Evolutionary conservation across 2,797 vertebrate genomes (phyloP).

Genomic region (Triplophysa bombifrons): DNA sequence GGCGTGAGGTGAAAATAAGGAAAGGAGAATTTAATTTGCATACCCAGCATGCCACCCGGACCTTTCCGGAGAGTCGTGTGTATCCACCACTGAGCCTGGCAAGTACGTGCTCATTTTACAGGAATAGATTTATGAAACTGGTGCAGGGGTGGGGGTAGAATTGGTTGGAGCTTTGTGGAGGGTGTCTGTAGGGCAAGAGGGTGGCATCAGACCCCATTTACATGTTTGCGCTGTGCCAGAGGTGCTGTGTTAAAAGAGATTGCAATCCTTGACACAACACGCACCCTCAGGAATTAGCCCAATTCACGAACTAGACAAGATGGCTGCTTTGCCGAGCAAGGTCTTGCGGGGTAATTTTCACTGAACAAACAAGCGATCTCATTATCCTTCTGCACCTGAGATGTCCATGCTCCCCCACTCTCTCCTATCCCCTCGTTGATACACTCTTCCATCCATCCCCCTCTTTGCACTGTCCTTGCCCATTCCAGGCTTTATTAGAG

Average conservation of each 20-base stretch:
- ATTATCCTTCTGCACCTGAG: constrained; percentile 99
- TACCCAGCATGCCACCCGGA: constrained; percentile 92
- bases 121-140: constrained; percentile 79
- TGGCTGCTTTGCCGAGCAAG: constrained; percentile 89
- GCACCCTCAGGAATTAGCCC: constrained; percentile 74
- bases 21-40: constrained; percentile 89
- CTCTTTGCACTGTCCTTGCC: constrained; percentile 78
- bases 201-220: constrained; percentile 63
- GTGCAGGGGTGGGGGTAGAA: constrained; percentile 75
- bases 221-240: constrained; percentile 81
- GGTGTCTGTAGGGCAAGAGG: constrained; percentile 69
- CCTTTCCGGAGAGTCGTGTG: constrained; percentile 92
- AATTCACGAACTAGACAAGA: constrained; percentile 84
- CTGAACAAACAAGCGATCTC: constrained; percentile 89
- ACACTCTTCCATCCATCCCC: constrained; percentile 60
- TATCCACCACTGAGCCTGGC: constrained; percentile 87
- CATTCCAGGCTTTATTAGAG: constrained; percentile 96
- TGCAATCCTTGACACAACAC: constrained; percentile 75
- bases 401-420: constrained; percentile 76
- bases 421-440: constrained; percentile 42
- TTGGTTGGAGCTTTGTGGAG: constrained; percentile 79
- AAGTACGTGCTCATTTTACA: constrained; percentile 89
- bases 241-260: constrained; percentile 81
- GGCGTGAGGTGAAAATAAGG: constrained; percentile 82
- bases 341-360: constrained; percentile 85